phyloP scores from a whole-genome alignment of 2,113 vertebrate genomes.

The Pyxicephalus adspersus region DNA sequence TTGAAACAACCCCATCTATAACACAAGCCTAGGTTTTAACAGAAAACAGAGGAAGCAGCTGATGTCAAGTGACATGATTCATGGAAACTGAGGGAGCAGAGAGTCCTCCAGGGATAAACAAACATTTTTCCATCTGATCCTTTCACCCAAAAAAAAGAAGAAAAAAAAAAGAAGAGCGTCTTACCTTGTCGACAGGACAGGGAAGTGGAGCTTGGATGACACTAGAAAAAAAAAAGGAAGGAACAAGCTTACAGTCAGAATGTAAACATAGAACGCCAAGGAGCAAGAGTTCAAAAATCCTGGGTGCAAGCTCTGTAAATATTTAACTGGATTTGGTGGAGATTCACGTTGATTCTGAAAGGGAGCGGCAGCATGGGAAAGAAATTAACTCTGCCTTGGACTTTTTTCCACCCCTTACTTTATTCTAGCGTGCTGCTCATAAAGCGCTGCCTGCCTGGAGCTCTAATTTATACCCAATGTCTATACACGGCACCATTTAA shows the following conservation, averaged over 20 bases:
- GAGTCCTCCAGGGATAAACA: neutral
- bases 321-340: constrained; percentile 46
- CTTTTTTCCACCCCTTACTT: neutral
- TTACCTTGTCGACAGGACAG: constrained; percentile 98
- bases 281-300: constrained; percentile 44
- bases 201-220: constrained; percentile 95
- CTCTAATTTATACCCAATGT: neutral
- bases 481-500: neutral
- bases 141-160: neutral
- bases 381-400: constrained; percentile 42
- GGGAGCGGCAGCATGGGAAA: constrained; percentile 47
- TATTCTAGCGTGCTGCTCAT: neutral
- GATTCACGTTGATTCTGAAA: constrained; percentile 29
- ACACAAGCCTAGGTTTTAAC: no score
- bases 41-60: no score
- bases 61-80: no score
- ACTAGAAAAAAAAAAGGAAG: constrained; percentile 73
- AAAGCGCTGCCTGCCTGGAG: neutral
- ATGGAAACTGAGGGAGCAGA: neutral
- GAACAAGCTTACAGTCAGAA: constrained; percentile 24
- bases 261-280: constrained; percentile 45
- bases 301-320: constrained; percentile 37
- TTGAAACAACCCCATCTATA: no score
- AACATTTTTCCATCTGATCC: neutral
- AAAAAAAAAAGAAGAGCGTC: constrained; percentile 24